A percentile compares a stretch with the other conserved stretches of the same genome.
phyloP scores from a whole-genome alignment of 1,140 invertebrate species.

The Drosophila athabasca region DNA sequence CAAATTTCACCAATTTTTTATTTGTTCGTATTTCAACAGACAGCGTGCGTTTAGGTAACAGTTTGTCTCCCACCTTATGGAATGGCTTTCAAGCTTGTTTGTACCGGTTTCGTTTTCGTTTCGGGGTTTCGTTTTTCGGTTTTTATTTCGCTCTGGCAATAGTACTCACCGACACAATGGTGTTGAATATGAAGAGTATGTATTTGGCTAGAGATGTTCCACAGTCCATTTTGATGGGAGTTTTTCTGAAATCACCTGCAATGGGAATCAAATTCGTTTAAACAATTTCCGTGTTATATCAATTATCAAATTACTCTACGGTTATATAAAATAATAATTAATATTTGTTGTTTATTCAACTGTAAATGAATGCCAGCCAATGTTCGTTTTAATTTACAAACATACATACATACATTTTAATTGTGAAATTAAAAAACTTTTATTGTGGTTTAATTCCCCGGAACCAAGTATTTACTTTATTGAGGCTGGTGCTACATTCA shows the following conservation, averaged over 20 bases:
- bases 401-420: too few species aligned
- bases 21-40: slow-evolving; percentile 33
- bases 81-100: slow-evolving; percentile 38
- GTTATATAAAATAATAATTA: too few species aligned
- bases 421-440: too few species aligned
- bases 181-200: slow-evolving; percentile 92
- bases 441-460: too few species aligned
- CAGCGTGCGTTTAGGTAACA: slow-evolving; percentile 29
- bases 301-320: too few species aligned
- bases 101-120: slow-evolving; percentile 40
- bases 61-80: slow-evolving; percentile 25
- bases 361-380: too few species aligned
- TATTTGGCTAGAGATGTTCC: slow-evolving; percentile 92
- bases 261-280: slow-evolving; percentile 9
- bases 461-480: too few species aligned
- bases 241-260: slow-evolving; percentile 33
- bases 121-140: slow-evolving; percentile 14
- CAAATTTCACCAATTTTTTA: slow-evolving; percentile 7
- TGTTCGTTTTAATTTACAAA: too few species aligned
- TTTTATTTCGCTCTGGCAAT: slow-evolving; percentile 5
- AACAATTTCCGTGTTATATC: background rate
- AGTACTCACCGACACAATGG: slow-evolving; percentile 92
- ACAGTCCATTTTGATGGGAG: slow-evolving; percentile 85
- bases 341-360: too few species aligned
- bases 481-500: too few species aligned